Evolutionary conservation across 2,113 vertebrate genomes (phyloP).

Genomic region (Australoheros scitulus): DNA sequence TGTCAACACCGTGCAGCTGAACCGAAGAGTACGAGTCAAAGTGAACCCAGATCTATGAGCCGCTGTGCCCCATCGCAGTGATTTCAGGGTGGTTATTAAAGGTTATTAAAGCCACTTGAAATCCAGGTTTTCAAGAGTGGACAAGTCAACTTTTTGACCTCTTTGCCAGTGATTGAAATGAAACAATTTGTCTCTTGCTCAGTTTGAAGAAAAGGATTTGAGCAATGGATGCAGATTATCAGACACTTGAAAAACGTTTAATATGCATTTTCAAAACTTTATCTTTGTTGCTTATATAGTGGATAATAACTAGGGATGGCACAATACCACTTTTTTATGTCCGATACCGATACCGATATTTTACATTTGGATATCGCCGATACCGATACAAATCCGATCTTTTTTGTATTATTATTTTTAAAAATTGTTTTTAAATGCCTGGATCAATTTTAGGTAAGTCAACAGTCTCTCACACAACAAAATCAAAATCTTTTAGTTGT

Average conservation of each 20-base stretch:
- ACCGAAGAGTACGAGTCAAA: conserved; percentile 53
- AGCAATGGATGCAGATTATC: neutral
- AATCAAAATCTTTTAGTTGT: too few species aligned
- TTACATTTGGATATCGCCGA: too few species aligned
- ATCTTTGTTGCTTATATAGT: neutral
- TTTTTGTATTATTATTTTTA: too few species aligned
- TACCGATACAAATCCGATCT: too few species aligned
- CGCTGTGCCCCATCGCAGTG: neutral
- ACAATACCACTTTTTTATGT: too few species aligned
- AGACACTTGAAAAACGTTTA: neutral
- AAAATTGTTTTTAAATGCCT: too few species aligned
- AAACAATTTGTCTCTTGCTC: neutral
- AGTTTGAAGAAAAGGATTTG: neutral
- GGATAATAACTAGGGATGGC: neutral
- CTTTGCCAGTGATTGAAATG: neutral
- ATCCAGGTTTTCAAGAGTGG: neutral
- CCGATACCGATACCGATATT: too few species aligned
- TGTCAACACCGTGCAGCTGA: conserved; percentile 22
- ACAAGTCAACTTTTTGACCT: neutral
- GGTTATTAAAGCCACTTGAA: neutral
- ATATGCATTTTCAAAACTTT: neutral
- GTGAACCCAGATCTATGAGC: neutral
- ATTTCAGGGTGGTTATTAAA: neutral
- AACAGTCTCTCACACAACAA: too few species aligned
- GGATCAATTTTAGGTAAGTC: too few species aligned